Conservation (phyloP, 1,140 invertebrate species). For the Halictus rubicundus region DNA sequence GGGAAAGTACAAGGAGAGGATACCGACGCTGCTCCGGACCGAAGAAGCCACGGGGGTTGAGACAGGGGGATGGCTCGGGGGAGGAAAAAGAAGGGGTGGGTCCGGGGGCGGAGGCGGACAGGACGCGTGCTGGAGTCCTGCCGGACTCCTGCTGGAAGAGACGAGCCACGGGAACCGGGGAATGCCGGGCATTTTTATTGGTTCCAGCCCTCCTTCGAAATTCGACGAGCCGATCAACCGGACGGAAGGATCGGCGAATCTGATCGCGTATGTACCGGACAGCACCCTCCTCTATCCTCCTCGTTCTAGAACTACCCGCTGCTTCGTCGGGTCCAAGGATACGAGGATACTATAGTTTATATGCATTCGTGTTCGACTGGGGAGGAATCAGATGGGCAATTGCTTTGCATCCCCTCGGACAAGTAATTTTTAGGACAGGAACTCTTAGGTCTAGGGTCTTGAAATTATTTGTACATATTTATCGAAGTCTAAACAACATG, state of each 20-base stretch:
- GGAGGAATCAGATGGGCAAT: too few species aligned
- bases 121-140: constrained; percentile 21
- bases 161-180: constrained; percentile 34
- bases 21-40: constrained; percentile 32
- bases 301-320: too few species aligned
- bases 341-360: too few species aligned
- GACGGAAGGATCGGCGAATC: constrained; percentile 56
- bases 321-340: too few species aligned
- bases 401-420: too few species aligned
- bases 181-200: constrained; percentile 68
- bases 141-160: constrained; percentile 17
- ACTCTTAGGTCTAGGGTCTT: too few species aligned
- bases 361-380: too few species aligned
- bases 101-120: constrained; percentile 36
- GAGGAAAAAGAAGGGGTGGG: constrained; percentile 30
- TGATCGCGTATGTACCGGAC: constrained; percentile 46
- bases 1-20: constrained; percentile 57
- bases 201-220: constrained; percentile 60
- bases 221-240: constrained; percentile 52
- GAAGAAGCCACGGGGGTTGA: constrained; percentile 26
- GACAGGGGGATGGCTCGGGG: constrained; percentile 23
- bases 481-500: too few species aligned
- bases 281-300: too few species aligned
- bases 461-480: too few species aligned
- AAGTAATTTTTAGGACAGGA: too few species aligned